Percentiles rank a stretch among this genome's conserved stretches.
These are phyloP conservation scores for Philhelius pedissequus DNA, from an alignment of 2,888 invertebrate genomes.

Conservation along the genomic window DNA sequence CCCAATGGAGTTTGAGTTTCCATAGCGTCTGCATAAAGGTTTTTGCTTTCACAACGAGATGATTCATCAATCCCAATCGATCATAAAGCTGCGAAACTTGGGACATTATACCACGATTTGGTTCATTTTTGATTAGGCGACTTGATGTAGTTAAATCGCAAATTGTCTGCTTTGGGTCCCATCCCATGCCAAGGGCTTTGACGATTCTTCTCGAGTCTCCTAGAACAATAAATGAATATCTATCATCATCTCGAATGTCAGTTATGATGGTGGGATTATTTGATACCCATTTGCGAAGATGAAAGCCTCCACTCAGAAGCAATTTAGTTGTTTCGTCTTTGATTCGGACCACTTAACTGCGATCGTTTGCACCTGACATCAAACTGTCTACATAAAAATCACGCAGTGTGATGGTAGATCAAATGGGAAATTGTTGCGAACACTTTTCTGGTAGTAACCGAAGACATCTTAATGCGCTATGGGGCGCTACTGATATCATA, in stretches of 20 bases:
- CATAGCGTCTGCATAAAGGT: constrained; percentile 1
- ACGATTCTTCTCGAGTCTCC: constrained; percentile 26
- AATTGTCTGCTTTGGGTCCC: constrained; percentile 39
- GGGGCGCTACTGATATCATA: too few species aligned
- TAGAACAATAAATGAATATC: constrained; percentile 2
- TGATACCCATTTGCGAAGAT: background rate
- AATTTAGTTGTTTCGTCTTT: background rate
- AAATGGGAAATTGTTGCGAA: background rate
- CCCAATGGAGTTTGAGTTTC: background rate
- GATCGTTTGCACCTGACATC: constrained; percentile 37
- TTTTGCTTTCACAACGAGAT: constrained; percentile 46
- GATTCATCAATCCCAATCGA: constrained; percentile 35
- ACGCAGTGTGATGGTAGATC: background rate
- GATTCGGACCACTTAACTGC: background rate
- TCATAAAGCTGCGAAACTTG: constrained; percentile 33
- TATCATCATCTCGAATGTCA: background rate
- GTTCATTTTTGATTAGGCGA: background rate
- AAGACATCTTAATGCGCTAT: too few species aligned
- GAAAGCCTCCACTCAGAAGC: background rate
- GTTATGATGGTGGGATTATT: constrained; percentile 6
- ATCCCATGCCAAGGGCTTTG: constrained; percentile 32
- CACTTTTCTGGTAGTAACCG: constrained; percentile 21
- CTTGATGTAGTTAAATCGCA: constrained; percentile 17
- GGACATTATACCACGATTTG: constrained; percentile 45
- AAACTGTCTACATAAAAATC: constrained; percentile 46